Evolutionary conservation across 2,888 invertebrate species (phyloP).

Genomic region (Sesia apiformis): DNA sequence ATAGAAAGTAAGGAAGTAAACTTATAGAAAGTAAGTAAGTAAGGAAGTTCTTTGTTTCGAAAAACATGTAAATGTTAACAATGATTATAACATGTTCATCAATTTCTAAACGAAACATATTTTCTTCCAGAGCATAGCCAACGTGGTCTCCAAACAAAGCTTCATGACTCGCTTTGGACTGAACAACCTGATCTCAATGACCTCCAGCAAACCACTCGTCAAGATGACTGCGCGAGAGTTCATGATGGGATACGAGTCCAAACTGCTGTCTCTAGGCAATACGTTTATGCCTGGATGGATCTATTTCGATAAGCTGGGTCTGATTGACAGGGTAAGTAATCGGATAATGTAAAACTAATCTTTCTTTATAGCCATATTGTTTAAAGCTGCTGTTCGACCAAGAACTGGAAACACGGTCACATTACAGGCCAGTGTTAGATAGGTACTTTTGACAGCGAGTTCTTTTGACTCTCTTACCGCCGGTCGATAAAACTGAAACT

Average conservation of each 20-base stretch:
- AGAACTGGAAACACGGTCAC: too few relatives aligned
- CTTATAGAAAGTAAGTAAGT: too few relatives aligned
- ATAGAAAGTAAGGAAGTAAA: too few relatives aligned
- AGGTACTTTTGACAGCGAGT: too few relatives aligned
- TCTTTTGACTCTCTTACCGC: too few relatives aligned
- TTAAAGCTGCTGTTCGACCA: too few relatives aligned
- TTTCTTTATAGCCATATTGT: too few relatives aligned
- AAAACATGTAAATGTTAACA: too few relatives aligned
- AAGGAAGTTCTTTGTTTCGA: too few relatives aligned
- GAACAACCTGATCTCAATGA: constrained; percentile 80
- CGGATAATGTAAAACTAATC: background rate
- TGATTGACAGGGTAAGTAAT: constrained; percentile 86
- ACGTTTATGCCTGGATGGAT: constrained; percentile 89
- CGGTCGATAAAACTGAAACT: too few relatives aligned
- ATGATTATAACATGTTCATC: too few relatives aligned
- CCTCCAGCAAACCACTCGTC: constrained; percentile 81
- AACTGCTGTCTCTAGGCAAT: constrained; percentile 87
- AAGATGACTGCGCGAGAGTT: constrained; percentile 89
- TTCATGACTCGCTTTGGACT: constrained; percentile 80
- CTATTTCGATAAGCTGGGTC: constrained; percentile 88
- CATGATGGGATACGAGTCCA: constrained; percentile 91
- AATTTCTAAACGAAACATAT: background rate
- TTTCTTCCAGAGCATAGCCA: constrained; percentile 83
- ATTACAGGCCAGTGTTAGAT: too few relatives aligned
- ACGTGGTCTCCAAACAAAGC: constrained; percentile 80